Percentiles rank a stretch among this genome's conserved stretches.
Evolutionary conservation across 2,888 invertebrate genomes (phyloP).

Genomic region (Rhingia campestris): DNA sequence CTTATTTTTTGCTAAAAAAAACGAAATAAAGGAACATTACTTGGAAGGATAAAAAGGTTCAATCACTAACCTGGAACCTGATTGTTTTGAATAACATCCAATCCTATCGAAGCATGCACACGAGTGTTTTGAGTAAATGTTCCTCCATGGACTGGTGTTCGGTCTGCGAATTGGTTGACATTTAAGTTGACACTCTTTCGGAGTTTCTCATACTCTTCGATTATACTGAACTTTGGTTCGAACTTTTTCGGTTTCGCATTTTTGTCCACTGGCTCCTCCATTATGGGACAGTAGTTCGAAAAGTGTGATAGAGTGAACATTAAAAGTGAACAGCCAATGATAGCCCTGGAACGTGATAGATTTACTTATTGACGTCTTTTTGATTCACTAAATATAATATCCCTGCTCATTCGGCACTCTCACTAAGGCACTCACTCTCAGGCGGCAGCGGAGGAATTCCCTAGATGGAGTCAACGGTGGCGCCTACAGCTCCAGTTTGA

Average conservation of each 20-base stretch:
- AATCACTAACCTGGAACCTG: conserved; percentile 5
- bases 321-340: conserved; percentile 42
- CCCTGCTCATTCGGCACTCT: too few relatives aligned
- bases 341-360: conserved; percentile 20
- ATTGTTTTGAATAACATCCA: conserved; percentile 20
- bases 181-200: conserved; percentile 49
- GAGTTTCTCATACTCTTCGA: conserved; percentile 60
- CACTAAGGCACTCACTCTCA: too few relatives aligned
- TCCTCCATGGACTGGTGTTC: conserved; percentile 28
- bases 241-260: conserved; percentile 15
- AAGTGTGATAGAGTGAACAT: conserved; percentile 52
- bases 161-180: conserved; percentile 42
- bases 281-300: conserved; percentile 52
- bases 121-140: conserved; percentile 39
- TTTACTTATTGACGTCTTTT: not conserved
- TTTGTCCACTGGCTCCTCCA: conserved; percentile 42
- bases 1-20: conserved; percentile 58
- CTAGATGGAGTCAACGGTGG: too few relatives aligned
- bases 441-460: too few relatives aligned
- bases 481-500: too few relatives aligned
- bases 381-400: too few relatives aligned
- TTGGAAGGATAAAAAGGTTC: conserved; percentile 11
- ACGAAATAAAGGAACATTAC: not conserved
- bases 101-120: not conserved
- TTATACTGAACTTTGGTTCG: conserved; percentile 17